Evolutionary conservation across 1,140 invertebrate species (phyloP), one percentile per base, ranked within the genome.

Genomic region (Tachypleus tridentatus): DNA sequence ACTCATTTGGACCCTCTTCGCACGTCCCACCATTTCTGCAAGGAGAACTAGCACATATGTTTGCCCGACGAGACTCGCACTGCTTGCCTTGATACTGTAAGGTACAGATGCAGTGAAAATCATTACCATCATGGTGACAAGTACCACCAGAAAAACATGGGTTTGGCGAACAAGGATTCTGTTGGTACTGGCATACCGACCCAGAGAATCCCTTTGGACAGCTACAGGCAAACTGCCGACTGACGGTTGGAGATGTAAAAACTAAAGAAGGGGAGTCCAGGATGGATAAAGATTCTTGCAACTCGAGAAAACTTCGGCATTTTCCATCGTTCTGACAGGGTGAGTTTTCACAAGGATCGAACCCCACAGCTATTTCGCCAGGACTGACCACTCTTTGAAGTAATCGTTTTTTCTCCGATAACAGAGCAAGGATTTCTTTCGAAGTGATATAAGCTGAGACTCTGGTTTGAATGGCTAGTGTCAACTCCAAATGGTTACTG

Each of bases 21-120:
- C 92, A 95, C 3, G 89, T 89, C 8, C 91, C 91, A 8, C 91
- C 91, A 73, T 94, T 94, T 72, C 84, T 83, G 71, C 91, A 96
- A 4, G 91, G 89, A 74, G 87, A 90, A 54, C 82, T 85, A 61
- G 84, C 85, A 73, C 92, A 95, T 0, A 85, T 86, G 72, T 91
- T 88, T 51, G 87, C 87, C 71, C 85, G 82, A 73, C 91, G 87
- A 61, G 85, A 73, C 75, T 95, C 89, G 73, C 92, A 95, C n/a
- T 84, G 78, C 73, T 85, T 85, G 5, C 91, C 91, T 71, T 92
- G 87, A 53, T 86, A 82, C 62, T 85, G 80, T 0, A 83, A 73
- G 2, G 87, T 84, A 76, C 92, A 96, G 4, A 81, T 80, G 71
- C 93, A 95, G 60, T 86, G 82, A 75, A 89, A 95, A 71, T 89